A percentile compares a stretch with the other conserved stretches of the same genome.
phyloP scores from a whole-genome alignment of 2,113 vertebrate genomes.

The Ctenomys sociabilis region DNA sequence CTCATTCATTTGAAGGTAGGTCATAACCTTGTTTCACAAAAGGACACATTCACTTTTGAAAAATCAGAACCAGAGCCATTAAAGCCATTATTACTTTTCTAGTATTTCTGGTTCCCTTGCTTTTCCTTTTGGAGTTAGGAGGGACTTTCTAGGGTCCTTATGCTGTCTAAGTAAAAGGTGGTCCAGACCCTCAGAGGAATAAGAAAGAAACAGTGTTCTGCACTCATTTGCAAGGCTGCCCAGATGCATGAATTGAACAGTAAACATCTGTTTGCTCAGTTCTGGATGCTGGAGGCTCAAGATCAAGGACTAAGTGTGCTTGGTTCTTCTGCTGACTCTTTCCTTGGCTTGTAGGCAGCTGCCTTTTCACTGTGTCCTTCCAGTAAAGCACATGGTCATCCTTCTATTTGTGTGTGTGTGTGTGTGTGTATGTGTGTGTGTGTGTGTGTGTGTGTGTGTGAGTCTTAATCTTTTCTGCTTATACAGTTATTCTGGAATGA shows the following conservation, averaged over 20 bases:
- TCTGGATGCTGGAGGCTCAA: background rate
- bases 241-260: background rate
- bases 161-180: background rate
- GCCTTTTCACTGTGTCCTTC: background rate
- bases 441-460: background rate
- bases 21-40: conserved; percentile 35
- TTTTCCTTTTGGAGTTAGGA: background rate
- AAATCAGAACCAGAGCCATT: background rate
- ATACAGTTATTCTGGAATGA: background rate
- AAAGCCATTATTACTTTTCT: background rate
- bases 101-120: background rate
- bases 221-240: background rate
- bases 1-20: background rate
- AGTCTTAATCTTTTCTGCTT: background rate
- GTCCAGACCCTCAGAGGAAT: background rate
- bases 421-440: background rate
- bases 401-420: background rate
- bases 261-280: background rate
- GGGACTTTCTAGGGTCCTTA: background rate
- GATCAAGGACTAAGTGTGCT: background rate
- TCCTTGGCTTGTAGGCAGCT: background rate
- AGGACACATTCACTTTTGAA: background rate
- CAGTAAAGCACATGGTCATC: background rate
- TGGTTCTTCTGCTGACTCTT: background rate
- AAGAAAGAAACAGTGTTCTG: background rate